These are phyloP conservation scores for Pipistrellus pipistrellus DNA, from an alignment of 2,797 vertebrate genomes.

Conservation along the genomic window DNA sequence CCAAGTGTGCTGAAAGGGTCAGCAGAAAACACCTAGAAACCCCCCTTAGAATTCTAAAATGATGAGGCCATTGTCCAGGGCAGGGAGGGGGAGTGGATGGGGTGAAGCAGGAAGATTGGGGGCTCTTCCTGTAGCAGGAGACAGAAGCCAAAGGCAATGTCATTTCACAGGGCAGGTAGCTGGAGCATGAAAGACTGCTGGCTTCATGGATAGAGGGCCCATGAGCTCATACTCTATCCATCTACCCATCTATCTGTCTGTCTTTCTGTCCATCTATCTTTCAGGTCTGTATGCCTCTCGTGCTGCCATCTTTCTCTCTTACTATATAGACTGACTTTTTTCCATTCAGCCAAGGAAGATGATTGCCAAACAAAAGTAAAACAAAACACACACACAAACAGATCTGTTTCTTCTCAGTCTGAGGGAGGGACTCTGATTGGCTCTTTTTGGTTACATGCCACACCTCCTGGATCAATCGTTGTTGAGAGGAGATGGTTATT, in stretches of 20 bases:
- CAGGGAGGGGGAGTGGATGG: neutral
- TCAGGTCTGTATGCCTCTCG: neutral
- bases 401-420: neutral
- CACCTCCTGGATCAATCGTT: neutral
- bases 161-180: neutral
- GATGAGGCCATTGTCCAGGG: neutral
- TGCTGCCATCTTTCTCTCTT: neutral
- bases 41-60: neutral
- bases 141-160: neutral
- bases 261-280: neutral
- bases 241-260: neutral
- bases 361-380: neutral
- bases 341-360: neutral
- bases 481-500: neutral
- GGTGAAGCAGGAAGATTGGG: no score
- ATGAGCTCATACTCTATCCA: neutral
- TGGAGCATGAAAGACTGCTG: neutral
- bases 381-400: neutral
- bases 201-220: neutral
- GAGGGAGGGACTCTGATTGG: neutral
- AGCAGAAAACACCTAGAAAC: conserved; percentile 3
- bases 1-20: neutral
- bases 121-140: neutral
- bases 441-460: neutral
- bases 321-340: neutral